phyloP scores from a whole-genome alignment of 2,797 vertebrate genomes.

The Schizopygopsis pylzovi region DNA sequence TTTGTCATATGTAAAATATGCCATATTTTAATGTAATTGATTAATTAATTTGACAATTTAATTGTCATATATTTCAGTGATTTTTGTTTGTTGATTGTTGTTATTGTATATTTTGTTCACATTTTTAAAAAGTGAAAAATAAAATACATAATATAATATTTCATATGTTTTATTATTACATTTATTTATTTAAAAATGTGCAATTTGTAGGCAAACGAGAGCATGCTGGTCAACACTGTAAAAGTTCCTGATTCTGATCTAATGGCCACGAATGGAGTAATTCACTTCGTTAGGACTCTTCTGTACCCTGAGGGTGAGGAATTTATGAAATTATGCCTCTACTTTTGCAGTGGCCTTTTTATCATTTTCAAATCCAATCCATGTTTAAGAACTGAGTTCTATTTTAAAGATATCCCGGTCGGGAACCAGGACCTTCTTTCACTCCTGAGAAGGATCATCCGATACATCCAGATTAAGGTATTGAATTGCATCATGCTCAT shows the following conservation, averaged over 20 bases:
- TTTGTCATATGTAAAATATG: neutral
- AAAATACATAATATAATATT: neutral
- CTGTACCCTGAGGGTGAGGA: slow-evolving; percentile 89
- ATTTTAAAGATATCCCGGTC: slow-evolving; percentile 84
- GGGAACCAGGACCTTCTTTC: slow-evolving; percentile 87
- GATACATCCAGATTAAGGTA: slow-evolving; percentile 93
- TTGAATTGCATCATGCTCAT: neutral
- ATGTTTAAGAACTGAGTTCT: slow-evolving; percentile 37
- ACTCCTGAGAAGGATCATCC: slow-evolving; percentile 87
- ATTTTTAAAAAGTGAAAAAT: neutral
- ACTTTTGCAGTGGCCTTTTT: neutral
- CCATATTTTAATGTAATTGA: too few species aligned
- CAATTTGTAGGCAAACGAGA: slow-evolving; percentile 83
- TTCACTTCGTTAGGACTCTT: slow-evolving; percentile 88
- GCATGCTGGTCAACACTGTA: slow-evolving; percentile 86
- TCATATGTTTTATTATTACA: neutral
- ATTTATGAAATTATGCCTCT: neutral
- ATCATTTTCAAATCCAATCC: neutral
- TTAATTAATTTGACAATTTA: neutral
- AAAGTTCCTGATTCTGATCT: slow-evolving; percentile 84
- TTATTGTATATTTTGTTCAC: neutral
- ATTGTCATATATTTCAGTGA: neutral
- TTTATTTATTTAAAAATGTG: slow-evolving; percentile 1
- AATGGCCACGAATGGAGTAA: slow-evolving; percentile 94
- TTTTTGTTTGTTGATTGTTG: neutral